Base-by-base conservation (phyloP, 2,888 invertebrate genomes). In the Balanococcus diminutus region DNA sequence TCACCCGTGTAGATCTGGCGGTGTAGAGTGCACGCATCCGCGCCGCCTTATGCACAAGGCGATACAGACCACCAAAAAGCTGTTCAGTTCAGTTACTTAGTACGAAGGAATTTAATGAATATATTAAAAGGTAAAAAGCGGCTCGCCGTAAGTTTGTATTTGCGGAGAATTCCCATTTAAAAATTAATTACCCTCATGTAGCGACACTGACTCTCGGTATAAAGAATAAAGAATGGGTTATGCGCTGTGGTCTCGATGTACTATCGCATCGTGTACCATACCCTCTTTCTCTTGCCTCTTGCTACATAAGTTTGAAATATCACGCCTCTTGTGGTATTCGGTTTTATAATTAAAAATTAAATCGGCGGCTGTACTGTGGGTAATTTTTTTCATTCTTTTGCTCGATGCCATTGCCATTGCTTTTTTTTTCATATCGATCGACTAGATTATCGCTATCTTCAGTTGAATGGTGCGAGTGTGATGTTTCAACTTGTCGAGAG, bases 171-270 rank as follows among this genome's bases (percentile, higher is more conserved):
- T 79, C 75, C 75, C 75, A 79, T 79, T 79, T 79, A 79, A 36
- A 79, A 79, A 79, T 79, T 79, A 79, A 79, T 79, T 79, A 79
- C 75, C 75, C 75, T 79, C 75, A 79, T 79, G 75, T 79, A 79
- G 75, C 75, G 75, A 79, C 75, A 79, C 75, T 19, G 75, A 36
- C 11, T 79, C 36, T n/a, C n/a, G n/a, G 67, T 79, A 79, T 79
- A 79, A 79, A 72, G 72, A 72, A 72, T 72, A 72, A 79, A 79
- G 75, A 79, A 79, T 67, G 36, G 75, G 22, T 22, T 56, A 56
- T 32, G 11, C 75, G 32, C 32, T 79, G 75, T 79, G 75, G 75
- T 67, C 67, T 67, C 16, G 16, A 46, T 4, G 36, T 36, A 36
- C 42, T 42, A 56, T 67, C 19, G 36, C 36, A 36, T 79, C 75